These are phyloP conservation scores for Goniozus legneri DNA, from an alignment of 1,140 invertebrate genomes.

Conservation along the genomic window DNA sequence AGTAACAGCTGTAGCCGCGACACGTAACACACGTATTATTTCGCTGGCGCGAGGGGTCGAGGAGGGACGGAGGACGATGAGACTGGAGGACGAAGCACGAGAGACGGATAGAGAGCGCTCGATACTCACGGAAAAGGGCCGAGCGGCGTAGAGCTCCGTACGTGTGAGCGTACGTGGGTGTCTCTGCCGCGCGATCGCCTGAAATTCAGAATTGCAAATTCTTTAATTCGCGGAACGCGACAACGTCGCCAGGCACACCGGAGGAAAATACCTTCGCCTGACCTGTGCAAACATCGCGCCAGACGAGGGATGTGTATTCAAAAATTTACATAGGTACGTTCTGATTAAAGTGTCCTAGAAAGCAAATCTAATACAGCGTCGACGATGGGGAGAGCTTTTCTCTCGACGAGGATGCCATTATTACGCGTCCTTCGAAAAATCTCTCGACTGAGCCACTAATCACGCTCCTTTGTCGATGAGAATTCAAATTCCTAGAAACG, in stretches of 20 bases:
- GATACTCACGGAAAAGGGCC: background rate
- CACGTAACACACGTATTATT: too few relatives aligned
- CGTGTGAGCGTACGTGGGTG: background rate
- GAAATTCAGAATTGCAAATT: constrained; percentile 56
- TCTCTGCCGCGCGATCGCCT: constrained; percentile 38
- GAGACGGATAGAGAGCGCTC: background rate
- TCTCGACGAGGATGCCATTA: constrained; percentile 18
- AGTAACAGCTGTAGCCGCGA: too few relatives aligned
- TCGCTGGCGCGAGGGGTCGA: too few relatives aligned
- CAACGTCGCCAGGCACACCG: constrained; percentile 11
- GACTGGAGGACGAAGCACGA: background rate
- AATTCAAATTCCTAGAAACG: too few relatives aligned
- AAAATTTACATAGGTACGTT: constrained; percentile 58
- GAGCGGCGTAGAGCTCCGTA: background rate
- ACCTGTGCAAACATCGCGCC: constrained; percentile 54
- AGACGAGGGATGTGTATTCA: constrained; percentile 53
- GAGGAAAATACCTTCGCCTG: constrained; percentile 52
- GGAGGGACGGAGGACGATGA: too few relatives aligned
- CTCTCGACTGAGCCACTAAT: too few relatives aligned
- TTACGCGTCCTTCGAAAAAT: constrained; percentile 28
- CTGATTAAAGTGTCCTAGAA: constrained; percentile 56
- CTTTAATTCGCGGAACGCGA: constrained; percentile 50
- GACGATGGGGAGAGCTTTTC: constrained; percentile 8
- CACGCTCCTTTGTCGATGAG: too few relatives aligned
- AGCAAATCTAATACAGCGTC: constrained; percentile 56